Conservation (phyloP, 2,888 invertebrate species). For the Monochamus alternatus region DNA sequence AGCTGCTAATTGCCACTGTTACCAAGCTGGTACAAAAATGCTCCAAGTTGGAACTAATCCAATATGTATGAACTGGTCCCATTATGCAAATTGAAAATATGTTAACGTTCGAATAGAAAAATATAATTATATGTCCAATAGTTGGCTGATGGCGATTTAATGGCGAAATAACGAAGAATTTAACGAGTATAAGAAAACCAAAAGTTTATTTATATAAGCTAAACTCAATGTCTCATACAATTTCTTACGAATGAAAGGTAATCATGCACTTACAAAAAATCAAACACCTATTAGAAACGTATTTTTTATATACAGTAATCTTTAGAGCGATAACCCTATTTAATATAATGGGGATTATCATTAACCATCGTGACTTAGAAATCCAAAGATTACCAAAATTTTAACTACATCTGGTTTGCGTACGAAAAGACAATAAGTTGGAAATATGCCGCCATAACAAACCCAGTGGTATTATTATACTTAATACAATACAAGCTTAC, state of each 20-base stretch:
- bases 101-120: conserved; percentile 8
- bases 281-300: not conserved
- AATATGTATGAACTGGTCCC: not conserved
- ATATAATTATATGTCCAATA: conserved; percentile 1
- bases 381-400: no score
- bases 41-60: conserved; percentile 3
- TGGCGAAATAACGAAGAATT: not conserved
- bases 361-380: no score
- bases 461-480: no score
- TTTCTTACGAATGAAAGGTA: no score
- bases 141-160: not conserved
- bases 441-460: no score
- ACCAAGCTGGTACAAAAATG: conserved; percentile 9
- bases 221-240: no score
- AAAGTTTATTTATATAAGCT: no score
- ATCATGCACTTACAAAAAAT: not conserved
- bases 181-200: not conserved
- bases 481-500: no score
- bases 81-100: conserved; percentile 23
- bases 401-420: no score
- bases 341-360: no score
- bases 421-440: no score
- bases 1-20: conserved; percentile 5
- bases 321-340: not conserved
- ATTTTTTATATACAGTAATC: not conserved